Base-by-base conservation (phyloP, 1,140 invertebrate species). In the Diplogasteroides magnus region DNA sequence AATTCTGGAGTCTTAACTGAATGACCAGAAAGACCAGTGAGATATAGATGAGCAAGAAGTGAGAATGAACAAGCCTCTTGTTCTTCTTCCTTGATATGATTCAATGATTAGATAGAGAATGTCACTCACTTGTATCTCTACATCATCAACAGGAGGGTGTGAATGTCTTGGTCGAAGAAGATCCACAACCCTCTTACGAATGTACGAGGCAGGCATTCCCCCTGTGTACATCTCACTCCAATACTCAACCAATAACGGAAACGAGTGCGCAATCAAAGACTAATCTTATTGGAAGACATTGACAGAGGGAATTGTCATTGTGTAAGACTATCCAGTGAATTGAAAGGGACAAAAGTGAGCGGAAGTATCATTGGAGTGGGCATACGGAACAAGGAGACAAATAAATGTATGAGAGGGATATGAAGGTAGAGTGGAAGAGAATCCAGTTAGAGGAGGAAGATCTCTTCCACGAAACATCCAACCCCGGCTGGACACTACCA, bases 1-100 rank as follows among this genome's bases (percentile, higher is more conserved):
- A 78, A 64, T 76, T 77, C 56, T 72, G 37, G 66, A 80, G 78
- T 26, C 74, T 62, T 63, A 75, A 72, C 62, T 71, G 78, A 26
- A 81, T 70, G 31, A 65, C 25, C 1, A 71, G 61, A 64, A 61
- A 55, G 27, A 72, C 76, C 15, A 66, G 23, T 6, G 55, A 61
- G 59, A 60, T 60, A 60, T 6, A 25, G 27, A 25, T 60, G 59
- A 25, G 27, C 59, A 60, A 60, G 59, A 28, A 60, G 59, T 6
- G n/a, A 60, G 23, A 23, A 56, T 56, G 48, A 56, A 14, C n/a
- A 13, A 60, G 3, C 13, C 3, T 60, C 23, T 60, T 23, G 76
- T 15, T 59, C 61, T 19, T 55, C 74, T 61, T 66, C 19, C 64
- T 61, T 57, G 1, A 28, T 15, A 26, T 71, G 37, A 27, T 75